These are phyloP conservation scores for Odocoileus virginianus DNA, from an alignment of 2,113 vertebrate species.

Conservation along the genomic window DNA sequence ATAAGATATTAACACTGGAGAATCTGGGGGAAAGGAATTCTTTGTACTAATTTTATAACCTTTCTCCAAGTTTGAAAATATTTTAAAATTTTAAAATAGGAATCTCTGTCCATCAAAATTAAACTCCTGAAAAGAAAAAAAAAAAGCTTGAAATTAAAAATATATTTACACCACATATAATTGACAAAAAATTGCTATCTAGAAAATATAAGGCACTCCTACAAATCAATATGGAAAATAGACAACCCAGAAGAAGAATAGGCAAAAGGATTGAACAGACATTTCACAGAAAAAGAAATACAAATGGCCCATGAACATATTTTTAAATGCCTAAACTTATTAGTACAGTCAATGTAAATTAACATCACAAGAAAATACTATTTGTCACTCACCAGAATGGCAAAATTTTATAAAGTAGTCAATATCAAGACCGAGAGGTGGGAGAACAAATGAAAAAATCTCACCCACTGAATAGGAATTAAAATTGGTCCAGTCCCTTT, in stretches of 20 bases:
- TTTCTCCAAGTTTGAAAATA: not conserved
- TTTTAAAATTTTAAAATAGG: not conserved
- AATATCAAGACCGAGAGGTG: not conserved
- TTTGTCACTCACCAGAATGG: not conserved
- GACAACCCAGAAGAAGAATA: not conserved
- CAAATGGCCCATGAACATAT: not conserved
- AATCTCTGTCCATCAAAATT: not conserved
- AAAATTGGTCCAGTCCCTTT: not conserved
- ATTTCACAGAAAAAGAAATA: not conserved
- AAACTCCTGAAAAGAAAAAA: not conserved
- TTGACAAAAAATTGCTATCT: not conserved
- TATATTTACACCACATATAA: not conserved
- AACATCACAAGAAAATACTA: not conserved
- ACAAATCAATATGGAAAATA: not conserved
- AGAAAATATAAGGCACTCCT: not conserved
- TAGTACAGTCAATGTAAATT: not conserved
- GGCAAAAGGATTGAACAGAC: not conserved
- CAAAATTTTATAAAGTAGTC: not conserved
- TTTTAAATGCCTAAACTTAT: not conserved
- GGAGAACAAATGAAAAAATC: not conserved
- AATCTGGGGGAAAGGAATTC: not conserved
- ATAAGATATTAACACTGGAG: not conserved
- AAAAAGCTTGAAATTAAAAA: not conserved
- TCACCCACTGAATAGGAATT: not conserved
- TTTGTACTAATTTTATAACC: not conserved